Conservation (phyloP, 2,888 invertebrate genomes). For the Phortica magna region DNA sequence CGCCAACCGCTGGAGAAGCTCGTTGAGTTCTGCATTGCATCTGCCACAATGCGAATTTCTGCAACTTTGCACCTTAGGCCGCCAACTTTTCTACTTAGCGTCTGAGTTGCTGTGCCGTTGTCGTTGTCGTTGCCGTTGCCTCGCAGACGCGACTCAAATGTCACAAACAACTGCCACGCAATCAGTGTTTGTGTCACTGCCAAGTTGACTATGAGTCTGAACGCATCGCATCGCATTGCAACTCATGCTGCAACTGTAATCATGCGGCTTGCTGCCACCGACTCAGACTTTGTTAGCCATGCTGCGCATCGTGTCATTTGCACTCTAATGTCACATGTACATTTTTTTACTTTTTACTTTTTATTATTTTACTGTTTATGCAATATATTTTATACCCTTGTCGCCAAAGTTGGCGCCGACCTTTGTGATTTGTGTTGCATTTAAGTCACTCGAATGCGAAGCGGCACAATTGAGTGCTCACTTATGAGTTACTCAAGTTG, state of each 20-base stretch:
- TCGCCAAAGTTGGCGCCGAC: constrained; percentile 22
- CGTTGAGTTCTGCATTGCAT: neutral
- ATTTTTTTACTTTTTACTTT: constrained; percentile 17
- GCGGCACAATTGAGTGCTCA: constrained; percentile 16
- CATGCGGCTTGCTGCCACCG: neutral
- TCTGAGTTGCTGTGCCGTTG: no score
- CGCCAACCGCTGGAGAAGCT: no score
- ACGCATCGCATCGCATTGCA: neutral
- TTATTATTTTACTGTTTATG: neutral
- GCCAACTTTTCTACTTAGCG: constrained; percentile 22
- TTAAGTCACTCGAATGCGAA: constrained; percentile 11
- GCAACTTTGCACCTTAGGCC: constrained; percentile 30
- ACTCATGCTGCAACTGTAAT: neutral
- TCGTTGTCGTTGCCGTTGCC: no score
- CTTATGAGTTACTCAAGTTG: neutral
- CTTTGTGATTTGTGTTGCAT: constrained; percentile 27
- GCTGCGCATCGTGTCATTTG: neutral
- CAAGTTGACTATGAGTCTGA: constrained; percentile 10
- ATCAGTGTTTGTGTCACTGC: constrained; percentile 32
- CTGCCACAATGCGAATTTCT: neutral
- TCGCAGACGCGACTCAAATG: constrained; percentile 16
- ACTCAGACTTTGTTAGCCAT: neutral
- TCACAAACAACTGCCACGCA: constrained; percentile 24
- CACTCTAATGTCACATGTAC: constrained; percentile 1
- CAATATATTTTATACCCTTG: constrained; percentile 6